Base-by-base conservation (phyloP, 2,888 invertebrate species). In the Drosophila percnosoma region DNA sequence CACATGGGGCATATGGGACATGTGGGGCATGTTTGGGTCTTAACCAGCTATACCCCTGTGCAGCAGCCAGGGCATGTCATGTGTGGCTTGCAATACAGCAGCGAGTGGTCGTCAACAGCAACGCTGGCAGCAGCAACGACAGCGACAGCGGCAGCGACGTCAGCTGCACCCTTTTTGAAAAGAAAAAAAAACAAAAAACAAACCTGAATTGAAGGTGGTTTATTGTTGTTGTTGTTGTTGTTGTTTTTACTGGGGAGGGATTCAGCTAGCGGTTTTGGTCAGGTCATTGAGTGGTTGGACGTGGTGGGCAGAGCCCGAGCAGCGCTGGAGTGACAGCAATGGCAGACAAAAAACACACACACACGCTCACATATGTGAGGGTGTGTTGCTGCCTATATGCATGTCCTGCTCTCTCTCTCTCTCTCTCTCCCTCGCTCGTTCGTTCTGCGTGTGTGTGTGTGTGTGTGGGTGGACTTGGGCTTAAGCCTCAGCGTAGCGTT, bases 211-310 rank as follows among this genome's bases (percentile, higher is more conserved):
- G 49, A 57, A 49, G 69, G 49, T 65, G 65, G 67, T 66, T 70
- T 31, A 59, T 8, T 66, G 24, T 18, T 36, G 54, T 11, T 54
- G 18, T 1, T 48, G 45, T 18, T 49, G 18, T 24, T 24, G 24
- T 24, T 24, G 15, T 33, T 53, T 15, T 33, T 38, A 24, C 21
- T 45, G 21, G 24, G 60, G 58, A 40, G 65, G 48, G 48, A 53
- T 36, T 42, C 49, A 45, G 45, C 45, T 15, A 24, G 42, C 29
- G 58, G 53, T 45, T 66, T 78, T 74, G 75, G 86, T 78, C 72
- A 82, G 89, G 85, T 89, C 86, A 85, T 85, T 85, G 85, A 88
- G 90, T 90, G 90, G 85, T 85, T 79, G 82, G 89, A 87, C 89
- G 89, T 62, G 75, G 82, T 82, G 80, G 80, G 80, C 77, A 80